Base-by-base conservation (phyloP, 1,140 invertebrate species). In the Cyphomyrmex costatus region DNA sequence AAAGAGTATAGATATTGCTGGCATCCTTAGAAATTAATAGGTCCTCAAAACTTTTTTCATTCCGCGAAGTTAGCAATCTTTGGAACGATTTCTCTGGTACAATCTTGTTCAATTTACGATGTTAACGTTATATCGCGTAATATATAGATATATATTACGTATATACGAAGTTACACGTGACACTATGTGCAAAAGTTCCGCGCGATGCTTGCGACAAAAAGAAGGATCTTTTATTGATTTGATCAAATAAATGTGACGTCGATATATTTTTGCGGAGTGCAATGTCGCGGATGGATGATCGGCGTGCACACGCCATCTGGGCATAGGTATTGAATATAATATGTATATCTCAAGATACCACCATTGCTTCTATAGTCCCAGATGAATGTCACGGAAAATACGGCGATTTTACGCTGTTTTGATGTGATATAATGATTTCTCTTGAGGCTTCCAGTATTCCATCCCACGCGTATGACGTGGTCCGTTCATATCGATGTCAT, bases 381-480 rank as follows among this genome's bases (percentile, higher is more conserved):
- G 10, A 63, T 27, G 88, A 46, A 51, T n/a, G 33, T 66, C 76
- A 71, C 6, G 36, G 14, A 78, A 77, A 77, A 77, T 80, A 82
- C 60, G 80, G 63, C 65, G 78, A 90, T 68, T 87, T 90, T 74
- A 78, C 85, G 80, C 79, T 87, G 86, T 89, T 90, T 88, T 90
- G 70, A 90, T 89, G 76, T 60, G 86, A 82, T 66, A 58, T 90
- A 90, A 90, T 90, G 83, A 90, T 90, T 90, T 90, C 88, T 90
- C 88, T 51, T 33, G 89, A 86, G 88, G 70, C 78, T 70, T 21
- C 21, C 30, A 30, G 27, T 12, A 60, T 65, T 85, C 70, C 82
- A 89, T 86, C 27, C 27, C 19, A 65, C 56, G 56, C 16, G n/a
- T 71, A 33, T 33, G 21, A 19, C 42, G 21, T 6, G 24, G 6